Base-by-base conservation (phyloP, 2,888 invertebrate species). In the Subacronicta megacephala region DNA sequence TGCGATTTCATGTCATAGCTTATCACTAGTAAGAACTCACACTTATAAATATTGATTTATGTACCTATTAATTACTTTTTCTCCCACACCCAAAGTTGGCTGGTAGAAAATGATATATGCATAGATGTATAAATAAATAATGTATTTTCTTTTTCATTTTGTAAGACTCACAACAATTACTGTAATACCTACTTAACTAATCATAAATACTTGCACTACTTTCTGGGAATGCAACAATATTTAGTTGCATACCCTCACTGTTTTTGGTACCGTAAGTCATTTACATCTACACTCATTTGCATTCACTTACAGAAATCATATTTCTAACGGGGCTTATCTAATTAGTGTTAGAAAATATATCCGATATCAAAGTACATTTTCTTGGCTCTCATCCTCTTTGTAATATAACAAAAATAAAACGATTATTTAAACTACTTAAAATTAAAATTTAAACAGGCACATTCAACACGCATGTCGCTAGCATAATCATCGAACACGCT, bases 391-490 rank as follows among this genome's bases (percentile, higher is more conserved):
- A 66, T 40, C 46, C 51, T 66, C 45, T 44, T 61, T 17, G n/a
- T 54, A 67, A 55, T 0, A 55, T 0, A 45, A 42, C 23, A 47
- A 55, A 49, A 41, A 17, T 49, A 13, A 58, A 68, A 66, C 55
- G 16, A 20, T 38, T n/a, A n/a, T n/a, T n/a, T n/a, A 53, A 50
- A 42, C 53, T 47, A n/a, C n/a, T n/a, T n/a, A 61, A 75, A 68
- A 64, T 56, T 63, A 77, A 71, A 59, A 57, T 62, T 68, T 62
- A 77, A 66, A 78, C 47, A 65, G 74, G 87, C 90, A 90, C 90
- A 81, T 83, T 83, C 44, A 81, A 83, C 77, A 80, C 84, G 93
- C 93, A 93, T 93, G 92, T 75, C 82, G 90, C 90, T 88, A 83
- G 90, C 92, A 92, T 90, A 68, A 68, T 85, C 86, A 77, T 75